These are phyloP conservation scores for Sympetrum striolatum DNA, from an alignment of 2,888 invertebrate genomes.

Conservation along the genomic window DNA sequence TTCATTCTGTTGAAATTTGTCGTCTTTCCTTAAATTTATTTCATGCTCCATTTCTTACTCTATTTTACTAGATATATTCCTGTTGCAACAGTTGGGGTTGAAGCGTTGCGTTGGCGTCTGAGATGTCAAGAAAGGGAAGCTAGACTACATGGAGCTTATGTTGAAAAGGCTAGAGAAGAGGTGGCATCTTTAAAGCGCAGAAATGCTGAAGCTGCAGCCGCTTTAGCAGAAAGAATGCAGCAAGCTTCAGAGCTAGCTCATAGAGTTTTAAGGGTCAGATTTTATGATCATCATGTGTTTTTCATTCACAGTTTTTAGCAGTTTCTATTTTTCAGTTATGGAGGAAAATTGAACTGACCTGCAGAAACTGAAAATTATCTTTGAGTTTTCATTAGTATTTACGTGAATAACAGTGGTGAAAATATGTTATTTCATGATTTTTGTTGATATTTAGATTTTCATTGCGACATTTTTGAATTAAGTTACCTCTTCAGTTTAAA, in stretches of 20 bases:
- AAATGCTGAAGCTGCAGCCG: constrained; percentile 80
- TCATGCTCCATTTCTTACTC: too few species aligned
- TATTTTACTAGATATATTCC: constrained; percentile 74
- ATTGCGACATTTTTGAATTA: too few species aligned
- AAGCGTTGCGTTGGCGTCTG: constrained; percentile 72
- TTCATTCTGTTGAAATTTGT: too few species aligned
- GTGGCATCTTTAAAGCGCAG: constrained; percentile 80
- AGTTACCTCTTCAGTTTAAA: too few species aligned
- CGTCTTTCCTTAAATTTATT: too few species aligned
- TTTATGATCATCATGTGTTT: neutral
- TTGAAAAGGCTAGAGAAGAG: constrained; percentile 79
- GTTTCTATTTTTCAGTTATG: neutral
- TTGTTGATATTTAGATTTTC: too few species aligned
- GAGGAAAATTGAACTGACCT: too few species aligned
- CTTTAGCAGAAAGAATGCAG: constrained; percentile 81
- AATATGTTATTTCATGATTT: too few species aligned
- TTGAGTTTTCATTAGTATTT: too few species aligned
- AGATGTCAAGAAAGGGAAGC: constrained; percentile 86
- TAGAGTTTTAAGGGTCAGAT: constrained; percentile 76
- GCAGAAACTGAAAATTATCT: too few species aligned
- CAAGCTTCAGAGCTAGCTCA: constrained; percentile 83
- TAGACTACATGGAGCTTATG: constrained; percentile 78
- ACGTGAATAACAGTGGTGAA: too few species aligned
- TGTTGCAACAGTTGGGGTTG: constrained; percentile 91
- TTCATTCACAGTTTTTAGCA: neutral